A percentile compares a stretch with the other conserved stretches of the same genome.
These are phyloP conservation scores for Agrotis puta DNA, from an alignment of 2,888 invertebrate species.

Conservation along the genomic window DNA sequence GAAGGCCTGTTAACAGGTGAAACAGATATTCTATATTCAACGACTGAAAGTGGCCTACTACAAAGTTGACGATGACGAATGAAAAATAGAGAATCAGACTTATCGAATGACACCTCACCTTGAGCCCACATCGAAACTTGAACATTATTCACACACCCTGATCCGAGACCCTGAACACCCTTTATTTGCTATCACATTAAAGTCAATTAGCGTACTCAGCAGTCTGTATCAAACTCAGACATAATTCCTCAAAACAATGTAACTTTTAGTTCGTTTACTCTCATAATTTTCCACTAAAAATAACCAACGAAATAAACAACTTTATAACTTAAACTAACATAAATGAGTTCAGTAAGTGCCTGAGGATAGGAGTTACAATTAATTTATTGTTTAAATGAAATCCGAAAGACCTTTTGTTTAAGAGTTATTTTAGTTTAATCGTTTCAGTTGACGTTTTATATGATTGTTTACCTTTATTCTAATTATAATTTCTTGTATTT, in stretches of 20 bases:
- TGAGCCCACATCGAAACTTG: not conserved
- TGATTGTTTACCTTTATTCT: not conserved
- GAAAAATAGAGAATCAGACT: not conserved
- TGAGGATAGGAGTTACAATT: constrained; percentile 8
- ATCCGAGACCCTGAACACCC: too few relatives aligned
- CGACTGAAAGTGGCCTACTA: too few relatives aligned
- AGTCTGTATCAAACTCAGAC: not conserved
- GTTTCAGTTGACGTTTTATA: not conserved
- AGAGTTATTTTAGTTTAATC: constrained; percentile 25
- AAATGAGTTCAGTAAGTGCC: constrained; percentile 16
- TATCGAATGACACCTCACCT: not conserved
- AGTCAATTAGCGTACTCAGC: not conserved
- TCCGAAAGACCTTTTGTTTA: constrained; percentile 23
- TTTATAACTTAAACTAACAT: constrained; percentile 22
- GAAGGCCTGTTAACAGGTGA: too few relatives aligned
- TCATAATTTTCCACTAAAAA: constrained; percentile 10
- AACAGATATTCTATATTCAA: too few relatives aligned
- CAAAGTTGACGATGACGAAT: too few relatives aligned
- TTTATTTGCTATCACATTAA: not conserved
- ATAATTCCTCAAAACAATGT: not conserved
- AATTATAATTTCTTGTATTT: not conserved
- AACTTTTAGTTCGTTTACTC: not conserved
- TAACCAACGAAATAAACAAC: constrained; percentile 21
- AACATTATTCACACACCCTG: not conserved
- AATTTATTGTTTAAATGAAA: constrained; percentile 29